A percentile compares a stretch with the other conserved stretches of the same genome.
Evolutionary conservation across 2,113 vertebrate genomes (phyloP).

Genomic region (Lampris incognitus): DNA sequence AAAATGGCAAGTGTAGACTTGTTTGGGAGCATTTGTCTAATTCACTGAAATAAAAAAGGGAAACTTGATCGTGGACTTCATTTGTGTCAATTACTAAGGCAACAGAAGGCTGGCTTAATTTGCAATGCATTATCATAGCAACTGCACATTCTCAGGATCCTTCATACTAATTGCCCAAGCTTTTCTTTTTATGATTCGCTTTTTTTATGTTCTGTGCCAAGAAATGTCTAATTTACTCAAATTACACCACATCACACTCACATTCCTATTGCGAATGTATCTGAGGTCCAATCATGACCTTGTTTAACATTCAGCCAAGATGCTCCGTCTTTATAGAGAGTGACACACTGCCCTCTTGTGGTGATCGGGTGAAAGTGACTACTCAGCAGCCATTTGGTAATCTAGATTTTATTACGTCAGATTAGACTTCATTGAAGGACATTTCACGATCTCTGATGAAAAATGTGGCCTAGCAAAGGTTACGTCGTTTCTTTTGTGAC

Average conservation of each 20-base stretch:
- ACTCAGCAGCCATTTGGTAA: not conserved
- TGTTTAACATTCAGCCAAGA: conserved; percentile 64
- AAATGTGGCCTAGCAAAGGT: too few relatives aligned
- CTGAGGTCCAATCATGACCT: conserved; percentile 64
- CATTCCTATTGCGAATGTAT: not conserved
- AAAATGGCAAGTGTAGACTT: not conserved
- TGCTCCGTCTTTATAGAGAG: conserved; percentile 15
- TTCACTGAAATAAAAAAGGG: not conserved
- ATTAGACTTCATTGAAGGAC: too few relatives aligned
- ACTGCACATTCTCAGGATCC: not conserved
- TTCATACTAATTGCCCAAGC: not conserved
- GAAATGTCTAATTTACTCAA: not conserved
- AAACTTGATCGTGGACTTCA: not conserved
- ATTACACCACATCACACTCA: not conserved
- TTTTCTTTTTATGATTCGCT: not conserved
- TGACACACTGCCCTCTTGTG: conserved; percentile 63
- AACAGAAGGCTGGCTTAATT: not conserved
- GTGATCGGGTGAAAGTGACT: conserved; percentile 19
- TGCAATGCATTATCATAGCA: not conserved
- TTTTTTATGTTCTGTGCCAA: not conserved
- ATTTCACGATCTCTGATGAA: too few relatives aligned
- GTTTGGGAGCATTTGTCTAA: not conserved
- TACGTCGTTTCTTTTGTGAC: too few relatives aligned
- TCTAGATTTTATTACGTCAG: too few relatives aligned
- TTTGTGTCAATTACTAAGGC: not conserved